These are phyloP conservation scores for Eumeta japonica DNA, from an alignment of 1,140 invertebrate genomes.

Conservation along the genomic window DNA sequence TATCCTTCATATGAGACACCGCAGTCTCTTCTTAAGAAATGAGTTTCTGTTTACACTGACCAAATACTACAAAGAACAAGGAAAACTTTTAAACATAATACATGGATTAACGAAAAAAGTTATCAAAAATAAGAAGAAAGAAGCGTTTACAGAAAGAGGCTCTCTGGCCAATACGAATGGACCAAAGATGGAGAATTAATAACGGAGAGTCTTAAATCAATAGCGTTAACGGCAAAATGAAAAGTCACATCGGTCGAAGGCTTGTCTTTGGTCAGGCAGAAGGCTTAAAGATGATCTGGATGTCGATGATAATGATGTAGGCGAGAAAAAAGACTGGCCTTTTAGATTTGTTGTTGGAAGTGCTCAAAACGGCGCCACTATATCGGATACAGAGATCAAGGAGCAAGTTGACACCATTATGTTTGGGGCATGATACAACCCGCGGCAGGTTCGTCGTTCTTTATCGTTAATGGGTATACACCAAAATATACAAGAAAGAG, in stretches of 20 bases:
- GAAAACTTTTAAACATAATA: slow-evolving; percentile 73
- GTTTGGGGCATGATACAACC: slow-evolving; percentile 79
- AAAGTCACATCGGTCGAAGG: slow-evolving; percentile 68
- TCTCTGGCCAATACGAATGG: too few relatives aligned
- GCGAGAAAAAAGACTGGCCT: slow-evolving; percentile 89
- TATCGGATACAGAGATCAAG: slow-evolving; percentile 86
- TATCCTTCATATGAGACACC: slow-evolving; percentile 79
- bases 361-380: slow-evolving; percentile 72
- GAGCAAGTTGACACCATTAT: slow-evolving; percentile 94
- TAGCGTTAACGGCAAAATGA: slow-evolving; percentile 55
- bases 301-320: slow-evolving; percentile 73
- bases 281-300: slow-evolving; percentile 78
- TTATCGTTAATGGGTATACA: slow-evolving; percentile 75
- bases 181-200: slow-evolving; percentile 52
- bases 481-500: slow-evolving; percentile 72
- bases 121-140: slow-evolving; percentile 76
- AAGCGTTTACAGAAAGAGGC: slow-evolving; percentile 68
- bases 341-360: slow-evolving; percentile 86
- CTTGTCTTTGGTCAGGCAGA: slow-evolving; percentile 70
- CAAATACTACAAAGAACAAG: slow-evolving; percentile 73
- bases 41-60: slow-evolving; percentile 80
- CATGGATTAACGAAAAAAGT: slow-evolving; percentile 80
- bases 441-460: slow-evolving; percentile 77
- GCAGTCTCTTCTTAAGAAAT: slow-evolving; percentile 79
- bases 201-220: slow-evolving; percentile 17